A percentile compares a stretch with the other conserved stretches of the same genome.
Evolutionary conservation across 2,888 invertebrate species (phyloP).

Genomic region (Caenorhabditis sp.): DNA sequence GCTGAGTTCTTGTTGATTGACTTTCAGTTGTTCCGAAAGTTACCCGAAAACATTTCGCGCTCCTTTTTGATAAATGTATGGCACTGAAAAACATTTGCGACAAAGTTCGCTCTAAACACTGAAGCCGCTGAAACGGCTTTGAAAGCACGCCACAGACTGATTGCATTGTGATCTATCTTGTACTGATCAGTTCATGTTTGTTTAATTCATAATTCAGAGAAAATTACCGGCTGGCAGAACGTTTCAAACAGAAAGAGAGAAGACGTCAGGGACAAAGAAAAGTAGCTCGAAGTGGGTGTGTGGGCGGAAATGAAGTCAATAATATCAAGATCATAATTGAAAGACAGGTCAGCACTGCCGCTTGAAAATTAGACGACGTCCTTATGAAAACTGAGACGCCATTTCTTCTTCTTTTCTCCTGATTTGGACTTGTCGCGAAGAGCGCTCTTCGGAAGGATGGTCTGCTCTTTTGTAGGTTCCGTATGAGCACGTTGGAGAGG

Average conservation of each 20-base stretch:
- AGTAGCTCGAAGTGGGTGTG: slow-evolving; percentile 7
- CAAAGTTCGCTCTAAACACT: too few species aligned
- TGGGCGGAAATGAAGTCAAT: background rate
- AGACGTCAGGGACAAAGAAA: background rate
- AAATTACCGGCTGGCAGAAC: slow-evolving; percentile 27
- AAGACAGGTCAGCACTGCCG: slow-evolving; percentile 10
- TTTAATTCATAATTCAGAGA: too few species aligned
- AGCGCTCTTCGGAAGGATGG: slow-evolving; percentile 60
- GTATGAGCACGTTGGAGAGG: slow-evolving; percentile 49
- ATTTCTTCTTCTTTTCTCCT: slow-evolving; percentile 64
- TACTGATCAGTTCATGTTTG: too few species aligned
- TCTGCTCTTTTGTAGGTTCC: slow-evolving; percentile 38
- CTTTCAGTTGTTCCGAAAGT: too few species aligned
- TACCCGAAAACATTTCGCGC: too few species aligned
- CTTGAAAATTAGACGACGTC: slow-evolving; percentile 37
- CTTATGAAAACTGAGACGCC: slow-evolving; percentile 62
- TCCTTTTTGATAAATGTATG: too few species aligned
- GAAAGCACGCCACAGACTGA: too few species aligned
- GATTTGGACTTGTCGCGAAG: slow-evolving; percentile 62
- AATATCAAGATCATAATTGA: slow-evolving; percentile 25
- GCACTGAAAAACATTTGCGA: too few species aligned
- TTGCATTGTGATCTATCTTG: too few species aligned
- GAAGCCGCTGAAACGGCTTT: too few species aligned
- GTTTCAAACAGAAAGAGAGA: slow-evolving; percentile 22
- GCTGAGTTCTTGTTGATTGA: too few species aligned